Base-by-base conservation (phyloP, 2,797 vertebrate species). In the Melanotaenia pygmaea region DNA sequence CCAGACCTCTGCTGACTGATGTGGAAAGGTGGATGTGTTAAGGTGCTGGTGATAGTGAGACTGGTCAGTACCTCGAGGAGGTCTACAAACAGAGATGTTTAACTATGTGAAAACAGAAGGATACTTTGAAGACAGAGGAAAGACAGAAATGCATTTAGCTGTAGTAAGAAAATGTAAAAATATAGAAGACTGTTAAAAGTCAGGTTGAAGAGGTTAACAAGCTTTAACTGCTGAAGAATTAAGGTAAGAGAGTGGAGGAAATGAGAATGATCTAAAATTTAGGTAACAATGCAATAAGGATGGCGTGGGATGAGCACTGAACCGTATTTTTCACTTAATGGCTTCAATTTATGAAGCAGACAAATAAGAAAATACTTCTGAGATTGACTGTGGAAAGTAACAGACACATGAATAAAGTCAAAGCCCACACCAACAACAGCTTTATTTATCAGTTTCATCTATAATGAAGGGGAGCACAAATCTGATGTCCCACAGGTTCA, bases 51-150 rank as follows among this genome's bases (percentile, higher is more conserved):
- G 71, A 67, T 53, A 10, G 59, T 16, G 59, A 70, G 58, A 73
- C 56, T 66, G 1, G 70, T 71, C 72, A 68, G 64, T 51, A n/a
- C 73, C 20, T 66, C 34, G 22, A 40, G 32, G 64, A 80, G 73
- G 76, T 76, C 79, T 57, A 74, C 59, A 74, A 77, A 68, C 67
- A 75, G 79, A 78, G 64, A 81, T 71, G 72, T 77, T 80, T 74
- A 79, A 86, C 80, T 69, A 80, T 38, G 61, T 77, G 75, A 78
- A 26, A 24, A 54, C 22, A 24, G 51, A 54, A 16, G n/a, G 68
- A 61, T 72, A 69, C 70, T 81, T 32, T 57, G 60, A 75, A 67
- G 62, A 76, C 62, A 75, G 54, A 68, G 69, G 73, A 35, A 72
- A 74, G 75, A 54, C 54, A 62, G 76, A 77, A 69, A 81, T 67